Conservation (phyloP, 2,888 invertebrate genomes). For the Clanis bilineata region DNA sequence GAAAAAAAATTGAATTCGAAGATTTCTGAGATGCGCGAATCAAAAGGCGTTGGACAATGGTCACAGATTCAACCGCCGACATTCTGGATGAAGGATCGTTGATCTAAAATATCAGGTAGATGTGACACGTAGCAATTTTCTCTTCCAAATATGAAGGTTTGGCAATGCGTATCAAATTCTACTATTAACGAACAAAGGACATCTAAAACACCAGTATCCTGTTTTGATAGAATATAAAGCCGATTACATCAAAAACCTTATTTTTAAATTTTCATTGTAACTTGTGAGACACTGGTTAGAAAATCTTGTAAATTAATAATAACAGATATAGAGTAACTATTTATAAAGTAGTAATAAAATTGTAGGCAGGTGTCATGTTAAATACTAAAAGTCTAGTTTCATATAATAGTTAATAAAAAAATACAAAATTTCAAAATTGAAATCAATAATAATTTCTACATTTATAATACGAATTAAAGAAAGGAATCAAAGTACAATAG, state of each 20-base stretch:
- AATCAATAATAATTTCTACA: background rate
- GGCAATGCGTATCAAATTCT: slow-evolving; percentile 10
- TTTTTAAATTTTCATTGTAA: background rate
- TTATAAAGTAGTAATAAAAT: too few relatives aligned
- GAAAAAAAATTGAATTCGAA: slow-evolving; percentile 53
- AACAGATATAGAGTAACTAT: too few relatives aligned
- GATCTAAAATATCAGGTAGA: slow-evolving; percentile 72
- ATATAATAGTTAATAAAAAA: too few relatives aligned
- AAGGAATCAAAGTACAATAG: slow-evolving; percentile 27
- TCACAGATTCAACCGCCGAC: slow-evolving; percentile 64
- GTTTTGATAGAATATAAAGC: background rate
- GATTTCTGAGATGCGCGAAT: slow-evolving; percentile 58
- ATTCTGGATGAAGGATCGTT: slow-evolving; percentile 57
- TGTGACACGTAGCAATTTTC: slow-evolving; percentile 66
- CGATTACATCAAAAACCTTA: background rate
- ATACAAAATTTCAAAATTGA: slow-evolving; percentile 20
- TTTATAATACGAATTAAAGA: background rate
- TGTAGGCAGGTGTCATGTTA: too few relatives aligned
- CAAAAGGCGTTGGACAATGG: slow-evolving; percentile 80
- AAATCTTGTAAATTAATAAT: too few relatives aligned
- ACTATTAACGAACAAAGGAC: background rate
- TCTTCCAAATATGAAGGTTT: slow-evolving; percentile 41
- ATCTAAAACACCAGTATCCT: background rate
- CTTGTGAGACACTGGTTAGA: too few relatives aligned
- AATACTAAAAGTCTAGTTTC: too few relatives aligned